Evolutionary conservation across 1,140 invertebrate genomes (phyloP).

Genomic region (Elymnias hypermnestra): DNA sequence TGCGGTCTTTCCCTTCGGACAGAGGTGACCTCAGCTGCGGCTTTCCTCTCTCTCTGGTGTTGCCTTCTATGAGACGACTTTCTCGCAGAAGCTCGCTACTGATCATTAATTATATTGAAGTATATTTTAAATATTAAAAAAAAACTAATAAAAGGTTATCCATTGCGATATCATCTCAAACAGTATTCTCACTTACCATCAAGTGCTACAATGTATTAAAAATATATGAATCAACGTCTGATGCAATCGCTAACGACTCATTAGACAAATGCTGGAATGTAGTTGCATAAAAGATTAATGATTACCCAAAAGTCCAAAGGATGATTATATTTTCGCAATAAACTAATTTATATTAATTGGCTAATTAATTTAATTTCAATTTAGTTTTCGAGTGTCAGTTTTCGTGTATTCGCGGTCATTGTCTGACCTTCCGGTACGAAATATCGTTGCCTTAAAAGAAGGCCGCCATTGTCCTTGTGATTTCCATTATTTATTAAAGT

Average conservation of each 20-base stretch:
- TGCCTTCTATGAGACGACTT: no score
- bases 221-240: not conserved
- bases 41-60: no score
- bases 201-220: no score
- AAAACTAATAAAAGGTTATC: no score
- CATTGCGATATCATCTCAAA: no score
- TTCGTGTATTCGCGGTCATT: conserved; percentile 15
- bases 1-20: no score
- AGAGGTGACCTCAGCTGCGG: no score
- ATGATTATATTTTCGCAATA: conserved; percentile 30
- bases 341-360: conserved; percentile 27
- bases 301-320: conserved; percentile 23
- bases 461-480: not conserved
- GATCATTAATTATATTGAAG: no score
- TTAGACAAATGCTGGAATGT: conserved; percentile 13
- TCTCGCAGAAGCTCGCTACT: no score
- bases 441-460: not conserved
- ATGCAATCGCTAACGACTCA: not conserved
- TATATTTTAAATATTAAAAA: no score
- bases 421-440: not conserved
- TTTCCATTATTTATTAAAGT: no score
- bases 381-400: conserved; percentile 23
- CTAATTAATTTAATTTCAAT: conserved; percentile 20
- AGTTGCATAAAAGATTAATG: conserved; percentile 22
- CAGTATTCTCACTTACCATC: no score